Conservation (phyloP, 2,888 invertebrate species). For the Leptura quadrifasciata region DNA sequence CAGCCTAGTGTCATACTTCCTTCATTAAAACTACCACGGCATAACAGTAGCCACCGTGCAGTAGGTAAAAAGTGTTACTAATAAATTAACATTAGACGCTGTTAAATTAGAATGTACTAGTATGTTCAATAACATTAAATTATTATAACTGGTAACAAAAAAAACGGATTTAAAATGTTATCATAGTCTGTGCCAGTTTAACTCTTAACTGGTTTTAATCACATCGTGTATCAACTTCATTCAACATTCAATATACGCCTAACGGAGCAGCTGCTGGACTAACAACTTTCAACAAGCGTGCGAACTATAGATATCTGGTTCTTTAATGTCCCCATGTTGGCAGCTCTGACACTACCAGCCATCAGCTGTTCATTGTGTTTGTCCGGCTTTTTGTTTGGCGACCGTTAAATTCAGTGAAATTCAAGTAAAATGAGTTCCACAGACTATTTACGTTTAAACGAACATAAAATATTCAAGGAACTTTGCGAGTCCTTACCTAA, state of each 20-base stretch:
- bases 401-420: neutral
- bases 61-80: no score
- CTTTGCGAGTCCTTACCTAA: conserved; percentile 77
- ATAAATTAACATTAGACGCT: no score
- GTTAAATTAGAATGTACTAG: no score
- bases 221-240: neutral
- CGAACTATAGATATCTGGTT: neutral
- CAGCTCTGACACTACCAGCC: neutral
- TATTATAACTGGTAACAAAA: no score
- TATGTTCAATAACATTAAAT: no score
- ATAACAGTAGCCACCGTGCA: no score
- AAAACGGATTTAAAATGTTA: no score
- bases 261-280: conserved; percentile 1
- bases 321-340: conserved; percentile 8
- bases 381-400: neutral
- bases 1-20: no score
- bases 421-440: conserved; percentile 76
- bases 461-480: conserved; percentile 79
- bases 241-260: neutral
- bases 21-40: no score
- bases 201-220: neutral
- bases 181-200: no score
- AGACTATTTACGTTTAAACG: conserved; percentile 78
- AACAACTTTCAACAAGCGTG: conserved; percentile 16
- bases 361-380: conserved; percentile 36